phyloP scores from a whole-genome alignment of 1,140 invertebrate species.

The Kradibia gibbosae region DNA sequence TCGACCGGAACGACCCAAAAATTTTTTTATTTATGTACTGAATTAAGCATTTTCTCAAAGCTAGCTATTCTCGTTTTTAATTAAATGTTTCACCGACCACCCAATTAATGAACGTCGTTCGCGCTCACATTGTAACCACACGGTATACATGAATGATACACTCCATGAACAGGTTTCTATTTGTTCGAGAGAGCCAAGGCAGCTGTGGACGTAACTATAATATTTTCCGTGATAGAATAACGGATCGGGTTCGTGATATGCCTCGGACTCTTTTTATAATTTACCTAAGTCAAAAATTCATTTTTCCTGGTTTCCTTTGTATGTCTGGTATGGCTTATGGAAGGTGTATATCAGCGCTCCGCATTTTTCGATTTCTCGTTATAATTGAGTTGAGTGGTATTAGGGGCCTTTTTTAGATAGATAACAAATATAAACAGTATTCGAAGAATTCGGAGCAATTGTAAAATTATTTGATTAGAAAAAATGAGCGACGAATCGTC shows the following conservation, averaged over 20 bases:
- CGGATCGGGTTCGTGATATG: constrained; percentile 43
- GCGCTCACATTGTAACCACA: constrained; percentile 1
- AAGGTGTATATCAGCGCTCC: constrained; percentile 21
- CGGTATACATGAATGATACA: background rate
- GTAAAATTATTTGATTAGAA: constrained; percentile 40
- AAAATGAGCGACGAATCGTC: background rate
- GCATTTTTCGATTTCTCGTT: constrained; percentile 38
- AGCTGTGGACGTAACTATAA: background rate
- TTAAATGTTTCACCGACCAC: background rate
- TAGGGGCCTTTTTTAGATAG: constrained; percentile 17
- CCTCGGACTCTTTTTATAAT: constrained; percentile 35
- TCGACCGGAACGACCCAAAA: background rate
- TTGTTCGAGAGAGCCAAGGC: background rate
- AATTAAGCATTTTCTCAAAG: no score
- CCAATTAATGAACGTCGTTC: background rate
- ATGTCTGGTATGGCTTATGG: constrained; percentile 44
- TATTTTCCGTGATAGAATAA: constrained; percentile 49
- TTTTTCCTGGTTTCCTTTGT: constrained; percentile 48
- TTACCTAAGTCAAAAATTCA: background rate
- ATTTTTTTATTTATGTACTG: background rate
- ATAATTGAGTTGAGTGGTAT: constrained; percentile 17
- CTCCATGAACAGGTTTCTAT: constrained; percentile 31
- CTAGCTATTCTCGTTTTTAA: background rate
- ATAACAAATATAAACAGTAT: background rate
- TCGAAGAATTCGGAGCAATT: constrained; percentile 11